These are phyloP conservation scores for Lysiphlebus fabarum DNA, from an alignment of 1,140 invertebrate species.

Conservation along the genomic window DNA sequence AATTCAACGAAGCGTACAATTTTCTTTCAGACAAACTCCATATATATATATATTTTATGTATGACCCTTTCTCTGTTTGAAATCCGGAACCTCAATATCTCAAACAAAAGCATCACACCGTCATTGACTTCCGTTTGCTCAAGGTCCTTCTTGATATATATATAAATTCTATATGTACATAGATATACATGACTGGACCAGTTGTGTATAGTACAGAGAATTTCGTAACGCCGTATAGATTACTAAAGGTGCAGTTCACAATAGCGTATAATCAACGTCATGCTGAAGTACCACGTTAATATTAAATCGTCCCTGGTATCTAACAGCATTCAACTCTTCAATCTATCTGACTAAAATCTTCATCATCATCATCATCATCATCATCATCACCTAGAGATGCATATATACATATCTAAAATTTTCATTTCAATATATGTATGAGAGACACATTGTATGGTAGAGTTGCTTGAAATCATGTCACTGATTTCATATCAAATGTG, in stretches of 20 bases:
- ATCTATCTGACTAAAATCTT: too few species aligned
- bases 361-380: too few species aligned
- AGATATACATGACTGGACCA: conserved; percentile 16
- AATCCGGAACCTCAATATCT: conserved; percentile 15
- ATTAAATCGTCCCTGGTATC: conserved; percentile 39
- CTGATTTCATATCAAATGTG: too few species aligned
- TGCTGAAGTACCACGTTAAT: conserved; percentile 40
- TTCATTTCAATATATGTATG: too few species aligned
- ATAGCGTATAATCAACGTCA: conserved; percentile 48
- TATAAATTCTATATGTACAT: conserved; percentile 47
- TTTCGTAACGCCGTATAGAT: conserved; percentile 43
- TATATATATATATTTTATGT: not conserved
- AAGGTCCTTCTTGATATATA: conserved; percentile 41
- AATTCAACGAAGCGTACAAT: too few species aligned
- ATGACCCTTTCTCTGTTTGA: conserved; percentile 1
- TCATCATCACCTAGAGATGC: too few species aligned
- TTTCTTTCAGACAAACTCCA: too few species aligned
- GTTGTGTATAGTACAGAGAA: conserved; percentile 14
- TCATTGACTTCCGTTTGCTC: conserved; percentile 39
- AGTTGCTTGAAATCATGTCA: too few species aligned
- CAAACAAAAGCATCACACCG: conserved; percentile 17
- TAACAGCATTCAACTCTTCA: not conserved
- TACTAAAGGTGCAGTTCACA: conserved; percentile 47
- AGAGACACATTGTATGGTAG: too few species aligned
- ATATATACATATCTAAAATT: too few species aligned